Percentiles rank a stretch among this genome's conserved stretches.
These are phyloP conservation scores for Microctenopoma steveboyesi DNA, from an alignment of 2,797 vertebrate species.

Conservation along the genomic window DNA sequence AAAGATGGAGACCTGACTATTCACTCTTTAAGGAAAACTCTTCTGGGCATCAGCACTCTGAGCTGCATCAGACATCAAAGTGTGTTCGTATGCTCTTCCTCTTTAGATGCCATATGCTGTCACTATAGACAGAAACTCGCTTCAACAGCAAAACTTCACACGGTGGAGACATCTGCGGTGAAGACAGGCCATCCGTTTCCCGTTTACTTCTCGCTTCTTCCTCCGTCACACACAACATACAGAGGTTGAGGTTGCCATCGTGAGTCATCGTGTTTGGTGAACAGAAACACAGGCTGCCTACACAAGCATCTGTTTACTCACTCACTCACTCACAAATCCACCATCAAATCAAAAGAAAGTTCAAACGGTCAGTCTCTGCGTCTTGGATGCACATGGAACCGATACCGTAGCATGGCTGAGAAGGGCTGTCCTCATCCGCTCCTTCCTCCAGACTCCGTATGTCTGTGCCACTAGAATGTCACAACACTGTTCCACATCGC, in stretches of 20 bases:
- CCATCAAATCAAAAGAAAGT: constrained; percentile 28
- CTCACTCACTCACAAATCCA: constrained; percentile 1
- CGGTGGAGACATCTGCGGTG: neutral
- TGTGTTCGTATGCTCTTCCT: constrained; percentile 1
- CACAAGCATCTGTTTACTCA: constrained; percentile 12
- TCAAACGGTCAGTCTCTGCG: constrained; percentile 26
- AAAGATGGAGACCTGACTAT: constrained; percentile 40
- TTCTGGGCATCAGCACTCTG: constrained; percentile 60
- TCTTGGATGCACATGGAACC: constrained; percentile 39
- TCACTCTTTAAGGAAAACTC: constrained; percentile 71
- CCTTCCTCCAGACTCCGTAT: constrained; percentile 2
- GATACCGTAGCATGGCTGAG: constrained; percentile 24
- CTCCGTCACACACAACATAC: constrained; percentile 13
- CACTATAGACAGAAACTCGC: constrained; percentile 26
- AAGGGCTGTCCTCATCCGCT: neutral
- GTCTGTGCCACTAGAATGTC: constrained; percentile 48
- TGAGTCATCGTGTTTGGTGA: constrained; percentile 25
- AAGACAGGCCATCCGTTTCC: constrained; percentile 12
- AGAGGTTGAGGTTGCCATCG: constrained; percentile 1
- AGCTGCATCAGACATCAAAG: constrained; percentile 49
- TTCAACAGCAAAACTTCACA: constrained; percentile 26
- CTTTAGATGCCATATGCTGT: constrained; percentile 36
- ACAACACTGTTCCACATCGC: constrained; percentile 56
- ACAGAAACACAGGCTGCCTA: constrained; percentile 16
- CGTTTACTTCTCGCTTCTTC: constrained; percentile 1